Evolutionary conservation across 2,113 vertebrate species (phyloP), one percentile per base, ranked within the genome.

Genomic region (Laticauda laticaudata): DNA sequence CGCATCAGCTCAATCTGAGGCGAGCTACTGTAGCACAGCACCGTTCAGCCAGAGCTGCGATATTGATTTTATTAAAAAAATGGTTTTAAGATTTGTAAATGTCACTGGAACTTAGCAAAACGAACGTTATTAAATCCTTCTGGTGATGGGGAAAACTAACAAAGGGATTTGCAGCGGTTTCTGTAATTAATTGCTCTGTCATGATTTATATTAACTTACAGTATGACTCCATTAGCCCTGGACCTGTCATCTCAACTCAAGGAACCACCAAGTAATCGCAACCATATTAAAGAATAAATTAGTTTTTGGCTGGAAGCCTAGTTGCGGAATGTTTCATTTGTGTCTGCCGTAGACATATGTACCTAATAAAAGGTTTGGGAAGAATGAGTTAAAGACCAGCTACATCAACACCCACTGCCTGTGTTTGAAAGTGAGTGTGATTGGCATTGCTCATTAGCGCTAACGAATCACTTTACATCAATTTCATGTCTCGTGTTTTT

Each of bases 201-300:
- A 98, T 98, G 98, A 97, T 98, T 98, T 98, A 98, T 98, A 98
- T 98, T 98, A 98, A 98, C 98, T 98, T 98, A 98, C 97, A 98
- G 97, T 98, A 98, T 97, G 97, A 98, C 97, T 98, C 98, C 97
- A 98, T 98, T 98, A 98, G 98, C 98, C 97, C 75, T 96, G 97
- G 97, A 97, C 96, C 97, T 98, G 98, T 98, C 98, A 98, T 98
- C 98, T 97, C 98, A 96, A 97, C 97, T 97, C 97, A 97, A 98
- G 97, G 97, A 98, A 98, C 97, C 97, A 97, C 98, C 97, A 97
- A 97, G 97, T 98, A 98, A 98, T 98, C 98, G 98, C 97, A 96
- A 97, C 97, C 98, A 98, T 98, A 98, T 98, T 98, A 98, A 98
- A 98, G 98, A 97, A 98, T 98, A 98, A 98, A 98, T 98, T 98